These are phyloP conservation scores for Rachycentron canadum DNA, from an alignment of 2,797 vertebrate species.

Conservation along the genomic window DNA sequence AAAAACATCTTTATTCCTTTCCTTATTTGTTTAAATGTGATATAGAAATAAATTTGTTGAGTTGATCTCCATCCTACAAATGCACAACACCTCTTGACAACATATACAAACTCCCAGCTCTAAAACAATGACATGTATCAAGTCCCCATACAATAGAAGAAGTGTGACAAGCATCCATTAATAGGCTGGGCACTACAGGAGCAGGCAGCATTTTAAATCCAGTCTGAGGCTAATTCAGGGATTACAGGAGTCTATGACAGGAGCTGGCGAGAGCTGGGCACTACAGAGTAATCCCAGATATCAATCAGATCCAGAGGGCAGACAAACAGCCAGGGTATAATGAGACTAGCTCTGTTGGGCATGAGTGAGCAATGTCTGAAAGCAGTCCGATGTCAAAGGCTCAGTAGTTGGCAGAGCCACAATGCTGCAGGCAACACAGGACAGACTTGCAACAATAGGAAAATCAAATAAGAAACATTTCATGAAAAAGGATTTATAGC, in stretches of 20 bases:
- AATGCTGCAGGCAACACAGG: constrained; percentile 17
- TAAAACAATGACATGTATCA: constrained; percentile 15
- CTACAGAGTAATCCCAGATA: constrained; percentile 72
- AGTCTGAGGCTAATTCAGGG: constrained; percentile 71
- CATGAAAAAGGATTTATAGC: background rate
- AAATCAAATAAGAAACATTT: constrained; percentile 22
- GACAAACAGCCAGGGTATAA: constrained; percentile 45
- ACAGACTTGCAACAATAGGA: background rate
- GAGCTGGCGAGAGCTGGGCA: constrained; percentile 53
- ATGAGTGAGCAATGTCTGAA: constrained; percentile 54
- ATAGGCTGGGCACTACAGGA: constrained; percentile 26
- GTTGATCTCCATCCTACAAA: background rate
- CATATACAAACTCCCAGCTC: background rate
- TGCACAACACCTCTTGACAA: background rate
- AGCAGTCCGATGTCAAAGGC: constrained; percentile 34
- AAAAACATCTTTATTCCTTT: too few relatives aligned
- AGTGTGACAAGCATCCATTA: constrained; percentile 13
- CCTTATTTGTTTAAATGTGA: too few relatives aligned
- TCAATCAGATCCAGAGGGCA: constrained; percentile 68
- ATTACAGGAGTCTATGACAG: constrained; percentile 78
- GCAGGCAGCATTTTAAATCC: constrained; percentile 60
- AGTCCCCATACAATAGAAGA: background rate
- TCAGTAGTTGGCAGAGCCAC: constrained; percentile 40
- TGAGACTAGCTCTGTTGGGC: constrained; percentile 48
- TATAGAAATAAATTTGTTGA: background rate